phyloP scores from a whole-genome alignment of 2,797 vertebrate genomes.

The Taeniopygia guttata region DNA sequence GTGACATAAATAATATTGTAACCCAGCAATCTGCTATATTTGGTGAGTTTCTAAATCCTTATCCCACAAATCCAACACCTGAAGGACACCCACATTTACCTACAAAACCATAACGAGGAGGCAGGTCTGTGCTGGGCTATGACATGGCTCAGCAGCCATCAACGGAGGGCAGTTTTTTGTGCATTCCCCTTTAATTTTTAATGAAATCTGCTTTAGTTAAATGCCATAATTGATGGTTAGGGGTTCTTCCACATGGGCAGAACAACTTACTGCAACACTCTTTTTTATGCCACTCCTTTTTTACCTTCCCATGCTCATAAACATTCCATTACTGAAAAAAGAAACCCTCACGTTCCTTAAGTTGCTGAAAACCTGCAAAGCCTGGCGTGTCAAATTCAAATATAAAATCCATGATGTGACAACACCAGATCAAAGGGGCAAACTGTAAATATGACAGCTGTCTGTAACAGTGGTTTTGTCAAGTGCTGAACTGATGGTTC shows the following conservation, averaged over 20 bases:
- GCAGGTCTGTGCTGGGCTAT: neutral
- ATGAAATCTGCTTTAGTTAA: neutral
- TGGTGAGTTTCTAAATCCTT: neutral
- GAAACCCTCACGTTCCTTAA: neutral
- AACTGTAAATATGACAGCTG: neutral
- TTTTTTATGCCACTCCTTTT: neutral
- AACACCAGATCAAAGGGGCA: neutral
- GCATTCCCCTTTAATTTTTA: neutral
- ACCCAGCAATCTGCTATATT: neutral
- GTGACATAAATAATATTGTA: neutral
- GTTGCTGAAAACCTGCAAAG: neutral
- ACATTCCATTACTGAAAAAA: neutral
- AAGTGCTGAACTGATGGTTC: neutral
- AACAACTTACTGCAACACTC: neutral
- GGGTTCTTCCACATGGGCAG: neutral
- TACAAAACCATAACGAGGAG: neutral
- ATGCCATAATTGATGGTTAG: neutral
- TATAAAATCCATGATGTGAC: neutral
- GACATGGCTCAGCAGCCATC: neutral
- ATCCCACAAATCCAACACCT: neutral
- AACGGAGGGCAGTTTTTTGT: neutral
- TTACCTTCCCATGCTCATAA: neutral
- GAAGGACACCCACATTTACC: neutral
- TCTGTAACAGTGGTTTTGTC: neutral
- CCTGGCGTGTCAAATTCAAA: neutral